Evolutionary conservation across 2,888 invertebrate genomes (phyloP), one percentile per base, ranked within the genome.

Genomic region (Pachymerium ferrugineum): DNA sequence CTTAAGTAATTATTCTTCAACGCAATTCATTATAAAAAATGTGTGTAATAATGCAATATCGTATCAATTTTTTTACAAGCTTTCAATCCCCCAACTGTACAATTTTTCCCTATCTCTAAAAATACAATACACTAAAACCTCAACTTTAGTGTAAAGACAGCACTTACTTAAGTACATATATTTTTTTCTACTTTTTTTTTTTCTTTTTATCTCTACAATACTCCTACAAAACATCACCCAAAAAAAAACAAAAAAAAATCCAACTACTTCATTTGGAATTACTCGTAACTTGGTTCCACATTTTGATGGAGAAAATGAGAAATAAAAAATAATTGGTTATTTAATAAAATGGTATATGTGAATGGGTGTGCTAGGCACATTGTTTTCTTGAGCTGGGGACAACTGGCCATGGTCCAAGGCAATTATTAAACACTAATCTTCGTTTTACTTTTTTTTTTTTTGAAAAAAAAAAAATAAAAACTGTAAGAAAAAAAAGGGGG

Each of bases 341-440:
- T n/a, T 47, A 47, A 47, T 22, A 16, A 16, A 47, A 47, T 47
- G 47, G 16, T 22, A 47, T 47, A 22, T 47, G 22, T 47, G 47
- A 22, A 22, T 47, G 47, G 47, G 22, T 16, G 47, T 47, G 47
- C 47, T 47, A 47, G 16, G 47, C 47, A 19, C 47, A 22, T 47
- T 47, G 16, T n/a, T 42, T 10, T 42, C 47, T 47, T 47, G 47
- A 47, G 47, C 47, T 47, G 19, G 47, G n/a, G 47, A 47, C 47
- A 47, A 47, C 47, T 47, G 47, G 47, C 47, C 47, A 47, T 47
- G 47, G 47, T 47, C 47, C 47, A 22, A 47, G 47, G 47, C 47
- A 47, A 47, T 22, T 19, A 47, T 16, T 47, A 16, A 47, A 47
- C 38, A 16, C 38, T 38, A 38, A 14, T 16, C 38, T 47, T 47